Conservation (phyloP, 2,797 vertebrate genomes). For the Clarias fuscus region DNA sequence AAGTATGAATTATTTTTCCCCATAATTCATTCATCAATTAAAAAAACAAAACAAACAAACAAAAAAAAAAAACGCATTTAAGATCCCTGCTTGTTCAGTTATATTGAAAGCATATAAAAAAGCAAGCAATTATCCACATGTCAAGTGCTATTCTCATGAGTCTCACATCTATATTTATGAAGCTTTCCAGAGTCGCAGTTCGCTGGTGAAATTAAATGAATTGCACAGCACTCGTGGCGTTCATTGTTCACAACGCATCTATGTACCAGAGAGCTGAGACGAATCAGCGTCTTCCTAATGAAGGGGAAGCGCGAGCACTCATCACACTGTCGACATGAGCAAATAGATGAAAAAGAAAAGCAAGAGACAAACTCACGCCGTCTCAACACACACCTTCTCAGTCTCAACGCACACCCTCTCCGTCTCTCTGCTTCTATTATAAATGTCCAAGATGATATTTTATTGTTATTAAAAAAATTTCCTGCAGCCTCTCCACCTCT, state of each 20-base stretch:
- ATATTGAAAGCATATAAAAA: background rate
- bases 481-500: background rate
- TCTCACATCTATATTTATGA: background rate
- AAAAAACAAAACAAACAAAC: background rate
- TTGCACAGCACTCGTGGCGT: background rate
- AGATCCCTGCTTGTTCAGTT: background rate
- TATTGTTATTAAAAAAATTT: conserved; percentile 4
- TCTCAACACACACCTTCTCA: no score
- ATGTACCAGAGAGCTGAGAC: background rate
- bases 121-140: background rate
- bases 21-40: background rate
- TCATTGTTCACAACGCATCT: background rate
- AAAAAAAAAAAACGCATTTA: background rate
- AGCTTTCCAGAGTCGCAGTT: background rate
- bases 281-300: background rate
- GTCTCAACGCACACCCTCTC: no score
- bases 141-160: background rate
- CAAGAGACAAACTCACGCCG: background rate
- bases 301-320: background rate
- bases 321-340: background rate
- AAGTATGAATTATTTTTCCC: background rate
- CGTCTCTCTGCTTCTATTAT: background rate
- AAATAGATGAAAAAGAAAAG: background rate
- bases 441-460: conserved; percentile 9
- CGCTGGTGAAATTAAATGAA: background rate